Conservation (phyloP, 2,888 invertebrate genomes). For the Conomelus anceps region DNA sequence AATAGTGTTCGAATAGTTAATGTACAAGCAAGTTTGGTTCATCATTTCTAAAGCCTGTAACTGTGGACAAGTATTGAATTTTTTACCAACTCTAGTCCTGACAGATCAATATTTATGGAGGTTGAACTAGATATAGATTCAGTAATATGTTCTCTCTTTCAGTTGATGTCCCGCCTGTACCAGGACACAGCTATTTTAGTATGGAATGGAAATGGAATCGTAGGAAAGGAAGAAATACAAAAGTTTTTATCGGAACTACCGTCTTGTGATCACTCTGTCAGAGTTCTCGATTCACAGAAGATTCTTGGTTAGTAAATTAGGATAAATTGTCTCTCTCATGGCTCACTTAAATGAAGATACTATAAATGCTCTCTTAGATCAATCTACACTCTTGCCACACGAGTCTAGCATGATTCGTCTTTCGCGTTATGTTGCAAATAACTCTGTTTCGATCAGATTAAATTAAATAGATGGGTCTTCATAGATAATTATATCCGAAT, state of each 20-base stretch:
- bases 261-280: conserved; percentile 65
- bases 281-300: conserved; percentile 82
- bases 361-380: no score
- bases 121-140: not conserved
- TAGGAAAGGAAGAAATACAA: conserved; percentile 73
- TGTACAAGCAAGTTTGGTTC: not conserved
- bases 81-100: no score
- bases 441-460: no score
- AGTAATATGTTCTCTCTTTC: conserved; percentile 34
- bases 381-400: no score
- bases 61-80: not conserved
- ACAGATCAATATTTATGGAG: not conserved
- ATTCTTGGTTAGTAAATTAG: conserved; percentile 50
- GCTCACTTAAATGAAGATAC: no score
- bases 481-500: no score
- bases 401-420: no score
- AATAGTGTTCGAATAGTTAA: no score
- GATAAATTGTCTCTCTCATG: no score
- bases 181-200: conserved; percentile 75
- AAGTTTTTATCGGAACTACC: conserved; percentile 82
- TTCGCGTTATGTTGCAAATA: no score
- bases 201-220: conserved; percentile 88
- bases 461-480: no score
- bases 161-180: conserved; percentile 74
- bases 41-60: not conserved